Percentiles rank a stretch among this genome's conserved stretches.
These are phyloP conservation scores for Zonitis immaculata DNA, from an alignment of 2,888 invertebrate species.

Conservation along the genomic window DNA sequence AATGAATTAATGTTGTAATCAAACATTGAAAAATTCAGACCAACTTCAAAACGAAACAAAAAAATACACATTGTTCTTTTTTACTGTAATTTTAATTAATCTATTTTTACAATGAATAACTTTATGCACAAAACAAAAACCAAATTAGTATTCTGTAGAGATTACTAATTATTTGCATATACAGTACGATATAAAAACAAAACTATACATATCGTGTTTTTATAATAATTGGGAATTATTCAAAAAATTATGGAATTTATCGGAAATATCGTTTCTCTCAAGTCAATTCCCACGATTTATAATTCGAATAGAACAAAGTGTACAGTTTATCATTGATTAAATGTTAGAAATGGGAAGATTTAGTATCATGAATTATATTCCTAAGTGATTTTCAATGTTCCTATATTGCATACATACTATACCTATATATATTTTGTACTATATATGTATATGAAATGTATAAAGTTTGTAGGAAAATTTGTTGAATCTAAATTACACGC, in stretches of 20 bases:
- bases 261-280: background rate
- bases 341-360: background rate
- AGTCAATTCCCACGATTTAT: background rate
- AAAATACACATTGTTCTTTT: background rate
- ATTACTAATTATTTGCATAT: background rate
- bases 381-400: background rate
- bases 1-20: background rate
- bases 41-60: background rate
- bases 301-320: background rate
- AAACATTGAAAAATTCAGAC: background rate
- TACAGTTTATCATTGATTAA: constrained; percentile 1
- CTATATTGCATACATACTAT: background rate
- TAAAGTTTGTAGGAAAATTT: background rate
- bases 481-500: background rate
- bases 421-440: too few relatives aligned
- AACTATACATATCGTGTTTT: too few relatives aligned
- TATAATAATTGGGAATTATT: background rate
- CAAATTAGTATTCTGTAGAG: background rate
- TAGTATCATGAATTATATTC: background rate
- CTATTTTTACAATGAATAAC: background rate
- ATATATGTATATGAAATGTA: too few relatives aligned
- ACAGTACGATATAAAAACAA: background rate
- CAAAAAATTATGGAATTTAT: background rate
- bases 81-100: background rate
- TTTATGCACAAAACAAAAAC: background rate